Conservation (phyloP, 1,140 invertebrate genomes). For the Stenopsyche tienmushanensis region DNA sequence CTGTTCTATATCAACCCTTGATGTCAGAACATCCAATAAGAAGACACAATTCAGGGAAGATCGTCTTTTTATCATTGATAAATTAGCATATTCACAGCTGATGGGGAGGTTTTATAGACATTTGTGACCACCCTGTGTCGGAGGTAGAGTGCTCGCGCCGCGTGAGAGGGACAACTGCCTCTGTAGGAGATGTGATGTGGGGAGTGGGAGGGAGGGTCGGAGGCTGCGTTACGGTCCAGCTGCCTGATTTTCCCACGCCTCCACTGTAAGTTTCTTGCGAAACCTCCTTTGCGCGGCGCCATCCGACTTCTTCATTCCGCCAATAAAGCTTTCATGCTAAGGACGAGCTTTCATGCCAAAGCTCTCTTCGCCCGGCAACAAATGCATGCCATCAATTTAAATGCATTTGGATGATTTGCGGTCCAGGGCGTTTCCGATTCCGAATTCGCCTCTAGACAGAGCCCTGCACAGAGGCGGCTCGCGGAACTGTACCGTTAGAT, state of each 20-base stretch:
- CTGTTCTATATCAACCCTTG: too few species aligned
- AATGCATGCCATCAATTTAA: too few species aligned
- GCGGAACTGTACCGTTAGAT: conserved; percentile 21
- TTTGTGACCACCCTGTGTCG: not conserved
- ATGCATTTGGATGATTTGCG: not conserved
- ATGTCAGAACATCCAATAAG: too few species aligned
- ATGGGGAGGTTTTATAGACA: too few species aligned
- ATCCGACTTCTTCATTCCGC: not conserved
- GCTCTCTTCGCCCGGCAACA: not conserved
- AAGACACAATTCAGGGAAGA: too few species aligned
- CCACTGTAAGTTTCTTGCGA: conserved; percentile 8
- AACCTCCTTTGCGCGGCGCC: conserved; percentile 8
- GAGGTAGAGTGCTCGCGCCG: not conserved
- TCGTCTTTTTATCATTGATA: too few species aligned
- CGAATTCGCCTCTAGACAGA: not conserved
- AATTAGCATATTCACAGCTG: too few species aligned
- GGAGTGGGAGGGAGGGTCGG: not conserved
- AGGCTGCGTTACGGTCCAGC: conserved; percentile 16
- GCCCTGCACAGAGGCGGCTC: conserved; percentile 8
- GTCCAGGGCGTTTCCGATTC: not conserved
- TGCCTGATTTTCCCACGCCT: conserved; percentile 26
- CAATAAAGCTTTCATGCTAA: not conserved
- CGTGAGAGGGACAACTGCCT: not conserved
- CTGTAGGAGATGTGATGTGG: not conserved
- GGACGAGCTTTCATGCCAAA: not conserved